Evolutionary conservation across 2,888 invertebrate genomes (phyloP).

Genomic region (Hyalella azteca): DNA sequence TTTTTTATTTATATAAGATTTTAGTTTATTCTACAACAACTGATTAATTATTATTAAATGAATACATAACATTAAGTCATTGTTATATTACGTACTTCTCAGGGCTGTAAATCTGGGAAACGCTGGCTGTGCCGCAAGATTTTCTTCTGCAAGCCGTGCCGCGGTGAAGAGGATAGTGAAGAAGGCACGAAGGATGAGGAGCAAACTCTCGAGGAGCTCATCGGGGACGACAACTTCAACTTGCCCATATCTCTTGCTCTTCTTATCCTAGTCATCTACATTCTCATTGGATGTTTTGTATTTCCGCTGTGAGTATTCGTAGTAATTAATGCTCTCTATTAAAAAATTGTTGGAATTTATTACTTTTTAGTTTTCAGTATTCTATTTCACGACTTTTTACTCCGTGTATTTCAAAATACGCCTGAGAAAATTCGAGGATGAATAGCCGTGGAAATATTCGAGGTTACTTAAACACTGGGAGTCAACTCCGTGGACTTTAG

Average conservation of each 20-base stretch:
- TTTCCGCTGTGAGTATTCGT: constrained; percentile 73
- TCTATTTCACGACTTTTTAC: no score
- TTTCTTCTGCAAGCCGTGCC: constrained; percentile 17
- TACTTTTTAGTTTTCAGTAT: no score
- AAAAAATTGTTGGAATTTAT: no score
- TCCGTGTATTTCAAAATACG: no score
- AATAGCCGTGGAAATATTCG: no score
- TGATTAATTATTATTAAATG: no score
- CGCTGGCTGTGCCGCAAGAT: neutral
- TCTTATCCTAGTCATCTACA: constrained; percentile 80
- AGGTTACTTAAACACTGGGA: neutral
- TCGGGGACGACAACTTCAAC: constrained; percentile 90
- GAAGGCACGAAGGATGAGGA: neutral
- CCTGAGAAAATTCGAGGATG: no score
- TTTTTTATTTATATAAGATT: no score
- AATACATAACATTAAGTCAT: neutral
- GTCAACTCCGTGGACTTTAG: neutral
- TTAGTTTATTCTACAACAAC: neutral
- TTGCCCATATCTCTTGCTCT: constrained; percentile 90
- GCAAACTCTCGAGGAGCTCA: constrained; percentile 37
- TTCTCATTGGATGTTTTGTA: constrained; percentile 82
- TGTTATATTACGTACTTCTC: neutral
- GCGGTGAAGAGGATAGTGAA: neutral
- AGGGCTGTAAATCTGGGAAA: neutral
- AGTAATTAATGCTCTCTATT: no score